Evolutionary conservation across 2,797 vertebrate genomes (phyloP), one percentile per base, ranked within the genome.

Genomic region (Ceyx erithaca): DNA sequence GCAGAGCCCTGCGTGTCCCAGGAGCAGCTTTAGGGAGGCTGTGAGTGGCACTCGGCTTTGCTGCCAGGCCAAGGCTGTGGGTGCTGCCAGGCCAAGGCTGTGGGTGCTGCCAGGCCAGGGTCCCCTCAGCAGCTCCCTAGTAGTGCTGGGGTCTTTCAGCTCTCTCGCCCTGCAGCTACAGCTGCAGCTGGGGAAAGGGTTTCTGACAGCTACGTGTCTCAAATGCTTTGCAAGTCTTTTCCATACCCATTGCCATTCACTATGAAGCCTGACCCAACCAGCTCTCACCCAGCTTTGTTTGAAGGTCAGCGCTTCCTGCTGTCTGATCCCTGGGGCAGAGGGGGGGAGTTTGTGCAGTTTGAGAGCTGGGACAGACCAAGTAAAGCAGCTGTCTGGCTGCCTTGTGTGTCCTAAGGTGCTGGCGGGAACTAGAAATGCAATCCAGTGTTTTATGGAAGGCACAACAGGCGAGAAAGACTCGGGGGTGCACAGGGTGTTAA

Each of bases 51-150:
- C 63, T 4, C 8, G 11, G 57, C 69, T 48, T 48, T 37, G 30
- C 71, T 41, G 43, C 25, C 3, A 0, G 28, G 6, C 33, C 9
- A 6, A 25, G 48, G 51, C 26, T 49, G 30, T 1, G 0, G 19
- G 15, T 4, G 14, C 66, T 61, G 9, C 12, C 23, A 72, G 62
- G 41, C 63, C 35, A 4, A 25, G 48, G 51, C 26, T 49, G 30
- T 1, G 0, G 19, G 15, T 4, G 14, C 66, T 61, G 9, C 12
- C 23, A 72, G 62, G 41, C 63, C 35, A 4, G 33, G 7, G 43
- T 17, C 37, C 33, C 14, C 43, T 22, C 43, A 5, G 30, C 7
- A 1, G 28, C 81, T 30, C 14, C 11, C 9, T 7, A 35, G 37
- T 20, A 28, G 41, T 51, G 33, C 33, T 33, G 84, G 37, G 9